Evolutionary conservation across 2,797 vertebrate genomes (phyloP), one percentile per base, ranked within the genome.

Genomic region (Babyrousa celebensis): DNA sequence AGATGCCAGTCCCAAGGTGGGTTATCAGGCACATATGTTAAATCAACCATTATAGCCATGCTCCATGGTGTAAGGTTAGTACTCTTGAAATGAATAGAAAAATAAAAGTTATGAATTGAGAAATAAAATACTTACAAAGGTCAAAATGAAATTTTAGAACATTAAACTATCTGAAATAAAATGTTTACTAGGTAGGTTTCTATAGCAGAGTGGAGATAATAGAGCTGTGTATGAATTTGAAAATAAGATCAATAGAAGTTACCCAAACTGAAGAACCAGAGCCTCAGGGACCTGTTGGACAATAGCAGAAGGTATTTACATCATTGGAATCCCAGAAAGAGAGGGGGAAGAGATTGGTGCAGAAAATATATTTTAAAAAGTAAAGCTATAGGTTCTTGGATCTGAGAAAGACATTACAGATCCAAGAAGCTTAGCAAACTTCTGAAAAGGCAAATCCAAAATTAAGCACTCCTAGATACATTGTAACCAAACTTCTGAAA

Each of bases 371-470:
- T 54, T 62, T 91, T 12, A 63, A 52, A 16, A 36, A 63, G 54
- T 63, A 72, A 65, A 29, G 17, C 40, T 83, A 12, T 52, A 68
- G 23, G 29, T 82, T 58, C 10, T 3, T 85, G 63, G 43, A 52
- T 52, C 5, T 27, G 29, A 29, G n/a, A 27, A 91, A 63, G 43
- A 52, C 7, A 21, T 52, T 83, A 36, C 3, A 32, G 12, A 84
- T 65, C 54, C 32, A 80, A 90, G 70, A 83, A 92, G 60, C 58
- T 84, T 48, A 92, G 23, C 17, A 92, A 92, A 74, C 21, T 5
- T 68, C 52, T 36, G 43, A 60, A 43, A 63, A 63, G 36, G 70
- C 43, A 48, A 21, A 78, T 29, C 56, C 62, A 74, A 27, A 71
- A 36, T 91, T 71, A 71, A 60, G 32, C 40, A 32, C 27, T 60